Base-by-base conservation (phyloP, 2,113 vertebrate species). In the Rhinogobius similis region DNA sequence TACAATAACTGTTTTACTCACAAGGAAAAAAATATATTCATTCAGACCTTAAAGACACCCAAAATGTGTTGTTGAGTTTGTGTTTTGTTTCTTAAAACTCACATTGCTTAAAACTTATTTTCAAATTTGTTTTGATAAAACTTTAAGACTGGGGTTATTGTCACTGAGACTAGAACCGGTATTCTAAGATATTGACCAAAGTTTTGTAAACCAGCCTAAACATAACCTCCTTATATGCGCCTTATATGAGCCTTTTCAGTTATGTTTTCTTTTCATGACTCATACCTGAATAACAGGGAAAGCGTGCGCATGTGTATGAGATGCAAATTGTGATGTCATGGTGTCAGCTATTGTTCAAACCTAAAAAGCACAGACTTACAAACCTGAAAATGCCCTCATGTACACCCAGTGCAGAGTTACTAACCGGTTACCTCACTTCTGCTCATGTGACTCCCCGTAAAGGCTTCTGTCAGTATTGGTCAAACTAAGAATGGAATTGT, bases 311-410 rank as follows among this genome's bases (percentile, higher is more conserved):
- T 64, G 61, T 56, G 44, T 58, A 75, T 65, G 46, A 50, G 44
- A 52, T 48, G 64, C 74, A 67, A 68, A 81, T 85, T 79, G 81
- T 71, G 77, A 66, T 72, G 72, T 85, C 73, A 82, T 82, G 79
- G 76, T 72, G 70, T 85, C 73, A 70, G 72, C 68, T 69, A 63
- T 75, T 81, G 81, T 82, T 81, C 68, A 76, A 68, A 77, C 78
- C 50, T 1, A 74, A 65, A 83, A 78, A 73, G 23, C 36, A 3
- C 64, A 66, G 7, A 61, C 56, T 72, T 32, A 24, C 67, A 63
- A 18, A 48, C 50, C 72, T 62, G 39, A 58, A 62, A 5, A 23
- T 29, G 55, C 26, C 32, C 69, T 50, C 69, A 72, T 46, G 65
- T 73, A 32, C 38, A 69, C 39, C 50, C 23, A 67, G 61, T 69